Conservation (phyloP, 1,140 invertebrate species). For the Adelges cooleyi region DNA sequence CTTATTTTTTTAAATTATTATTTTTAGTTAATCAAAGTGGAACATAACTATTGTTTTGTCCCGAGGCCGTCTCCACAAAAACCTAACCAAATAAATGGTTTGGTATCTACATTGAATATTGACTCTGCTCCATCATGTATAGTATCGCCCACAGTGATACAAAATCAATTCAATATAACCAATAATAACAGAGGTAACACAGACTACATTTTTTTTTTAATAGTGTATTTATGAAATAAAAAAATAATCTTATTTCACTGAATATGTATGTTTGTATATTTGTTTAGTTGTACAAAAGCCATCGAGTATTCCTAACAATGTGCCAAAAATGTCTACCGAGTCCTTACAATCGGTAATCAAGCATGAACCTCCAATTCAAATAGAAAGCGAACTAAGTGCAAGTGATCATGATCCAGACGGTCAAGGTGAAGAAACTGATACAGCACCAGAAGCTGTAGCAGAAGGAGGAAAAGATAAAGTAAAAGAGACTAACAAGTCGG, state of each 20-base stretch:
- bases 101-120: background rate
- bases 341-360: constrained; percentile 5
- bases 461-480: no score
- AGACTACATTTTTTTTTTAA: no score
- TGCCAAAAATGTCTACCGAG: background rate
- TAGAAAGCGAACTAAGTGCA: constrained; percentile 53
- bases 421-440: constrained; percentile 76
- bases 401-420: constrained; percentile 46
- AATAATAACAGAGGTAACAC: constrained; percentile 12
- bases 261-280: background rate
- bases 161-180: background rate
- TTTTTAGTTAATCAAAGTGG: constrained; percentile 17
- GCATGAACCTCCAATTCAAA: constrained; percentile 38
- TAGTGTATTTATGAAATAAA: no score
- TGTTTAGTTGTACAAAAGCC: constrained; percentile 15
- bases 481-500: constrained; percentile 45
- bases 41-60: constrained; percentile 16
- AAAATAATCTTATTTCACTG: no score
- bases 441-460: constrained; percentile 73
- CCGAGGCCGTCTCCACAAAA: background rate
- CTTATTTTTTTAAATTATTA: background rate
- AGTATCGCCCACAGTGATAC: background rate
- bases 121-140: constrained; percentile 11
- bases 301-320: constrained; percentile 3
- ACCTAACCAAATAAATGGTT: constrained; percentile 8